Evolutionary conservation across 2,888 invertebrate genomes (phyloP), one percentile per base, ranked within the genome.

Genomic region (Drosophila testacea): DNA sequence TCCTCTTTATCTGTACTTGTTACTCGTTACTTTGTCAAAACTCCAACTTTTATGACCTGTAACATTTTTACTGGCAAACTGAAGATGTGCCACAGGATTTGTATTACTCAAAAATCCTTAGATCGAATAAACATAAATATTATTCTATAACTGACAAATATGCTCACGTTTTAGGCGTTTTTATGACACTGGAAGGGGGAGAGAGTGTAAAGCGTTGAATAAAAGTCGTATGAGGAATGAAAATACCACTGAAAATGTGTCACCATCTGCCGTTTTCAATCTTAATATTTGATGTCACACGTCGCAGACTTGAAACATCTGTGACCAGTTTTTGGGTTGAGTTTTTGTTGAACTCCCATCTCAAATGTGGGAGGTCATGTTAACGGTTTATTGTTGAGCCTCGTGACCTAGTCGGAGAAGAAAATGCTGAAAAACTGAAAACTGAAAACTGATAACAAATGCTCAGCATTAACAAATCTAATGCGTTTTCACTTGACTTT

Each of bases 261-360:
- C 77, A 81, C 67, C 85, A 85, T 73, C 89, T 88, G 90, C 79
- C 85, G 71, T 71, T 73, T 76, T 69, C 83, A 87, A 89, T 90
- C 85, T 83, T 89, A 88, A 88, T 88, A 89, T 90, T 88, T 87
- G 81, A 88, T 89, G 88, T 78, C 71, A 75, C 77, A 76, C 78
- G 73, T 71, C 80, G 80, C 77, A 77, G 65, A 60, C 51, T 64
- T 39, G 50, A 41, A 50, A 59, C 88, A 88, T 81, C 76, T 87
- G 88, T 34, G 87, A 61, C 73, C 72, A 36, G 61, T 42, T 38
- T 61, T 13, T 47, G 41, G 13, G 7, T 16, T 41, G 44, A 48
- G 38, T 62, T 50, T 62, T 39, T 44, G n/a, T 28, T 46, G n/a
- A 28, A 30, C 10, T 46, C 28, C 16, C 27, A 28, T 42, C 27